phyloP scores from a whole-genome alignment of 1,140 invertebrate genomes.

The Laupala kohalensis region DNA sequence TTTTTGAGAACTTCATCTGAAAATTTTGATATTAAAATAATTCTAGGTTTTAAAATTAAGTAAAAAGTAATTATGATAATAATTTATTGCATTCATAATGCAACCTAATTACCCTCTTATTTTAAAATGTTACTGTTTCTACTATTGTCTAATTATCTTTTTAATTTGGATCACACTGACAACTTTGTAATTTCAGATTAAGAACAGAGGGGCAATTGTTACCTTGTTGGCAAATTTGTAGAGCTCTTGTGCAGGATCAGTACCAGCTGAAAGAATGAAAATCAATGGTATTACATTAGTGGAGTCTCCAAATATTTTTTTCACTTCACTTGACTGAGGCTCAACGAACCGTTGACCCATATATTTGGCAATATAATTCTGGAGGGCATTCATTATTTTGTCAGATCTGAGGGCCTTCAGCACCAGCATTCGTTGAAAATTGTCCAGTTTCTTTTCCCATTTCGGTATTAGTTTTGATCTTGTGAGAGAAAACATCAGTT shows the following conservation, averaged over 20 bases:
- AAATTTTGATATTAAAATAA: conserved; percentile 20
- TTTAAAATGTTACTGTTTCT: too few species aligned
- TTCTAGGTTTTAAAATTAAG: not conserved
- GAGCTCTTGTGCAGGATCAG: conserved; percentile 50
- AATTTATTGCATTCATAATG: not conserved
- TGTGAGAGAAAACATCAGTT: conserved; percentile 9
- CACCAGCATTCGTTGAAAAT: conserved; percentile 55
- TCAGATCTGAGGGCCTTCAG: conserved; percentile 59
- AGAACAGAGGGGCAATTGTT: too few species aligned
- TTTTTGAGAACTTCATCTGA: conserved; percentile 33
- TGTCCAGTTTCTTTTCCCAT: conserved; percentile 36
- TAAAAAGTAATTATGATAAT: not conserved
- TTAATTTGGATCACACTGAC: too few species aligned
- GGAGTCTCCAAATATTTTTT: conserved; percentile 48
- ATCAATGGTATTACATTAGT: conserved; percentile 44
- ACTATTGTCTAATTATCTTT: too few species aligned
- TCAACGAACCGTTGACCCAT: conserved; percentile 51
- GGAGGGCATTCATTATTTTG: conserved; percentile 56
- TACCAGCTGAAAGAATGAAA: conserved; percentile 56
- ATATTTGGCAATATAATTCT: conserved; percentile 41
- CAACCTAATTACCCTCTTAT: too few species aligned
- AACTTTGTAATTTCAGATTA: too few species aligned
- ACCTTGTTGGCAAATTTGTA: conserved; percentile 49
- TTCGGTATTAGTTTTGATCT: conserved; percentile 40
- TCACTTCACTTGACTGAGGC: conserved; percentile 49